Base-by-base conservation (phyloP, 2,113 vertebrate species). In the Sceloporus undulatus region DNA sequence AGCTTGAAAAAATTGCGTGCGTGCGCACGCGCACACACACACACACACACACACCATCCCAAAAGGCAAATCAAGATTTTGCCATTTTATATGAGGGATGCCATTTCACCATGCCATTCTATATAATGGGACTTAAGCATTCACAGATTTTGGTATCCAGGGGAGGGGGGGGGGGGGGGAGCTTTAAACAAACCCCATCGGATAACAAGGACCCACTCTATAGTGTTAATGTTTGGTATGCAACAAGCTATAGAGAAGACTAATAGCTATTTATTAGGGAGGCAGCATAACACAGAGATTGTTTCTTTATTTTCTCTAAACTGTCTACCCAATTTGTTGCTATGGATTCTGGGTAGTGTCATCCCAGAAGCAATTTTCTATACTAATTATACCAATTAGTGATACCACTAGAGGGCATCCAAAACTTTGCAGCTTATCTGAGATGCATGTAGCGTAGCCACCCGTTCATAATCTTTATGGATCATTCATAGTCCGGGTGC, bases 261-360 rank as follows among this genome's bases (percentile, higher is more conserved):
- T 78, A 78, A 27, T 68, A 19, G 7, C 9, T 34, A 34, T 66
- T 66, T n/a, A 66, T 85, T 85, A 78, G 34, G 68, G 77, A 68
- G 19, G 9, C 27, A 78, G 40, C 29, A 48, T 5, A 84, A 11
- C 62, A 52, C 19, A 4, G 59, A 2, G 10, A 90, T 84, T 90
- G 40, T 79, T 62, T 54, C n/a, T 14, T 70, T 48, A 27, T 48
- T 87, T 25, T 66, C 40, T 54, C 62, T 40, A 62, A 79, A 65
- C 0, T 40, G 85, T 71, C 4, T 75, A 25, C 75, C 0, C 0
- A 87, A 34, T 42, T 85, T 82, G 65, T 71, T 83, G 83, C 0
- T 80, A 92, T 92, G 95, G 88, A 90, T 93, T 95, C 88, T 94
- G 93, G 93, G 91, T 94, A 93, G 87, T 92, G 90, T 96, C 93